Conservation (phyloP, 2,888 invertebrate genomes). For the Charanyca ferruginea region DNA sequence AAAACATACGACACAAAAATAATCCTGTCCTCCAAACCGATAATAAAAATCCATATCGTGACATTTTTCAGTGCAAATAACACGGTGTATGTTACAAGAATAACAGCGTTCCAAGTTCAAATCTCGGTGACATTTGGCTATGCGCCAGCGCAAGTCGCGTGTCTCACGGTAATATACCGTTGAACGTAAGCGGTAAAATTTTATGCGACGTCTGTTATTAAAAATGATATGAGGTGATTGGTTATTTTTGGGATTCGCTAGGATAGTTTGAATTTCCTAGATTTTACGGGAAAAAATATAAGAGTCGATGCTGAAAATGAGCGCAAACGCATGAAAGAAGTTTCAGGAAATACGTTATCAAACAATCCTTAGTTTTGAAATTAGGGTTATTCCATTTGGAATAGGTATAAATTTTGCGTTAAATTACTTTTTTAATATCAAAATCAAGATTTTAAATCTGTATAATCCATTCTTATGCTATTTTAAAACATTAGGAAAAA, state of each 20-base stretch:
- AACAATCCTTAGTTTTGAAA: too few relatives aligned
- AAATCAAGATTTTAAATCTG: too few relatives aligned
- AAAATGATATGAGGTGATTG: conserved; percentile 16
- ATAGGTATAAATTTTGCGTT: too few relatives aligned
- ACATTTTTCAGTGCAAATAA: conserved; percentile 68
- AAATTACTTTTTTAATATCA: too few relatives aligned
- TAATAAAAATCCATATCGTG: conserved; percentile 58
- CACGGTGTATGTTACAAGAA: conserved; percentile 71
- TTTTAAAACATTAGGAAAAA: too few relatives aligned
- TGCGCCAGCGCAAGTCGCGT: conserved; percentile 64
- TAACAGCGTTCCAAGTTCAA: conserved; percentile 74
- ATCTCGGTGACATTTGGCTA: conserved; percentile 70
- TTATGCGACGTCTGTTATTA: conserved; percentile 2
- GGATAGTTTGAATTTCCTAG: background rate
- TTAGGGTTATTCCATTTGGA: too few relatives aligned
- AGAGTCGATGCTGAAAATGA: background rate
- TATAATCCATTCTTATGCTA: too few relatives aligned
- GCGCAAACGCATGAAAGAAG: background rate
- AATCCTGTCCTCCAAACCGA: conserved; percentile 29
- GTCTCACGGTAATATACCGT: conserved; percentile 49
- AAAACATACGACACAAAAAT: background rate
- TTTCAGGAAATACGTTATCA: too few relatives aligned
- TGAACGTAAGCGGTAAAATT: conserved; percentile 35
- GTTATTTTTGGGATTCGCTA: conserved; percentile 27
- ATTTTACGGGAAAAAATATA: background rate